Evolutionary conservation across 53 echinoderm and acorn worm genomes (phyloP).

Genomic region (Holothuria scabra): DNA sequence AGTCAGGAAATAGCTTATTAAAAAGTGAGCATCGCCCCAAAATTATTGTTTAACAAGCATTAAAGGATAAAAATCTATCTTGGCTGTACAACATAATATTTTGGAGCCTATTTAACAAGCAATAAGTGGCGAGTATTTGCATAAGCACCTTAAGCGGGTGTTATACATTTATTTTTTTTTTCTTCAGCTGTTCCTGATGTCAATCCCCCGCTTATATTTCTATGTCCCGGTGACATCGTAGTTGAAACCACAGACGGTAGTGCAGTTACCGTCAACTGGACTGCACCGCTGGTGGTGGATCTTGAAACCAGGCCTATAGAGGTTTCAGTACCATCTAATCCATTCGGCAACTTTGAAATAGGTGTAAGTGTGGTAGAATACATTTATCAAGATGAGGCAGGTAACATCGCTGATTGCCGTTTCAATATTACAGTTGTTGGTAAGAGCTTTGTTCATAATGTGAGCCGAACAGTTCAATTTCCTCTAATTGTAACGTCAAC

Average conservation of each 20-base stretch:
- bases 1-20: no score
- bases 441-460: not conserved
- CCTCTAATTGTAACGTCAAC: no score
- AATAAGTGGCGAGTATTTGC: no score
- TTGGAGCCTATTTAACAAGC: no score
- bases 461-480: no score
- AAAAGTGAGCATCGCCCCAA: no score
- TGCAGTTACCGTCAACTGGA: constrained; percentile 3
- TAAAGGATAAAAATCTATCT: no score
- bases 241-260: not conserved
- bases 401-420: constrained; percentile 2
- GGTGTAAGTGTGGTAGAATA: not conserved
- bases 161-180: not conserved
- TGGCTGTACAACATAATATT: no score
- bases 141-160: no score
- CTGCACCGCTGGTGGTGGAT: not conserved
- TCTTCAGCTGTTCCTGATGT: not conserved
- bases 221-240: constrained; percentile 9
- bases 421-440: constrained; percentile 7
- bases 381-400: constrained; percentile 4
- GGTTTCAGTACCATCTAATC: not conserved
- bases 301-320: not conserved
- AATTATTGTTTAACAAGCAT: no score
- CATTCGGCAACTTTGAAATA: not conserved
- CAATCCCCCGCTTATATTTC: not conserved